A percentile compares a stretch with the other conserved stretches of the same genome.
phyloP scores from a whole-genome alignment of 2,113 vertebrate genomes.

The Rhea americana region DNA sequence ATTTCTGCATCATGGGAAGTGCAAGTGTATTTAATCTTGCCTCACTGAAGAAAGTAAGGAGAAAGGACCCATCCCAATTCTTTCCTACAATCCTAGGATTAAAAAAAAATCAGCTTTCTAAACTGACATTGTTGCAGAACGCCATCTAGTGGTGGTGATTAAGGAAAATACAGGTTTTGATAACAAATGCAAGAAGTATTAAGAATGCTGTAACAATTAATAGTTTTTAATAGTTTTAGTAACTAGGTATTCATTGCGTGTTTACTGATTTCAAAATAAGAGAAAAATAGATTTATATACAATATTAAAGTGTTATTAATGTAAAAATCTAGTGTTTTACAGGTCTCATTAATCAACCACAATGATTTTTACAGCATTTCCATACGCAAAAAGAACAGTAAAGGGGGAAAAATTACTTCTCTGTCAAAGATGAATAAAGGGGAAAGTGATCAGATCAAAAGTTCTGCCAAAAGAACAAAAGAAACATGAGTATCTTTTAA shows the following conservation, averaged over 20 bases:
- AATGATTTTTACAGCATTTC: background rate
- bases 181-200: background rate
- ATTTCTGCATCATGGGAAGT: background rate
- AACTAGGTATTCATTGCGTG: background rate
- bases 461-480: background rate
- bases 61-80: background rate
- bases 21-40: background rate
- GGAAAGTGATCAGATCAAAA: background rate
- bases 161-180: background rate
- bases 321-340: too few species aligned
- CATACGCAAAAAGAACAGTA: background rate
- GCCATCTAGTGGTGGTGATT: conserved; percentile 42
- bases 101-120: background rate
- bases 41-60: background rate
- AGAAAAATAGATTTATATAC: background rate
- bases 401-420: background rate
- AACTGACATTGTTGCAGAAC: background rate
- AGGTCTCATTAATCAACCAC: background rate
- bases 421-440: background rate
- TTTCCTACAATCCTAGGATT: background rate
- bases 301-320: background rate
- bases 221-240: background rate
- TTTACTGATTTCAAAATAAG: background rate
- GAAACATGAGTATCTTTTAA: background rate
- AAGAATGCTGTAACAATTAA: background rate